Conservation (phyloP, 2,797 vertebrate species). For the Fratercula arctica region DNA sequence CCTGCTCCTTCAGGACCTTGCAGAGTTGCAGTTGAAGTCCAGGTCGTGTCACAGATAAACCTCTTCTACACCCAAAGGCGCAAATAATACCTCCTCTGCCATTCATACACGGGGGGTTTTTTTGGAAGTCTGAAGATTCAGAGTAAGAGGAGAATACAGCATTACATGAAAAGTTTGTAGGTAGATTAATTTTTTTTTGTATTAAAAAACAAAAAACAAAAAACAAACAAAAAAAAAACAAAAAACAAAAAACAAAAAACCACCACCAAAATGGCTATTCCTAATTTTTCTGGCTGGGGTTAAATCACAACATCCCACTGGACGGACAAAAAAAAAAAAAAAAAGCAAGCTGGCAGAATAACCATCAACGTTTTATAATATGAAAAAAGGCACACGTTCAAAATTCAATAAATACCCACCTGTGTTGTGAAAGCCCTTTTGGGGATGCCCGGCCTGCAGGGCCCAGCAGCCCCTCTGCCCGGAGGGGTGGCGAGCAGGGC, state of each 20-base stretch:
- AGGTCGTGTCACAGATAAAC: not conserved
- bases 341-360: not conserved
- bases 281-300: not conserved
- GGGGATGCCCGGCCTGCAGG: not conserved
- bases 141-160: not conserved
- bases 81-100: not conserved
- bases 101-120: not conserved
- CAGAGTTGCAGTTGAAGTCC: not conserved
- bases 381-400: not conserved
- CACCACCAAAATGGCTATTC: not conserved
- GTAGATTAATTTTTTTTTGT: not conserved
- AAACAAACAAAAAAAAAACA: not conserved
- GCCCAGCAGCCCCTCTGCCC: not conserved
- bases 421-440: not conserved
- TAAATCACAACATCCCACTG: not conserved
- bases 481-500: not conserved
- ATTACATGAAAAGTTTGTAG: not conserved
- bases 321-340: not conserved
- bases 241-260: too few species aligned
- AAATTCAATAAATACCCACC: not conserved
- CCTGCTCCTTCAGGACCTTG: not conserved
- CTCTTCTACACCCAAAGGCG: not conserved
- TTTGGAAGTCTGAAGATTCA: not conserved
- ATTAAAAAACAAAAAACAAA: too few species aligned
- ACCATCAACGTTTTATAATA: not conserved